Percentiles rank a stretch among this genome's conserved stretches.
These are phyloP conservation scores for Macrotrachela quadricornifera DNA, from an alignment of 1,140 invertebrate genomes.

Conservation along the genomic window DNA sequence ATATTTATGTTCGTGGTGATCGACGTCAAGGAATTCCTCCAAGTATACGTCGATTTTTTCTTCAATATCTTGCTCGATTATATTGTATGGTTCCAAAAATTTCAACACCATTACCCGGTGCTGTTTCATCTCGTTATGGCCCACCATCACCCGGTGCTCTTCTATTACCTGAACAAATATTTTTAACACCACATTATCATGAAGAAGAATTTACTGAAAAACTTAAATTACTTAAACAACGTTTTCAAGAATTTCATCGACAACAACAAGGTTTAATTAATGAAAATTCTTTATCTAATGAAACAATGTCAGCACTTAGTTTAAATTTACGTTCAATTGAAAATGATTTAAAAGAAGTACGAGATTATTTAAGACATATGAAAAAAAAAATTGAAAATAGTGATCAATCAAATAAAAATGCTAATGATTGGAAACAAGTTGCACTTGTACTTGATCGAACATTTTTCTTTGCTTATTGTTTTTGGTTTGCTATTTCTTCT, in stretches of 20 bases:
- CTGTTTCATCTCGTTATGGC: no score
- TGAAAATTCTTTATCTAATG: no score
- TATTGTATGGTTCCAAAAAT: constrained; percentile 1
- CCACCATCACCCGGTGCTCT: no score
- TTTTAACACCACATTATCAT: no score
- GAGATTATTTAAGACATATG: constrained; percentile 7
- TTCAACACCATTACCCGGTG: no score
- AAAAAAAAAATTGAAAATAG: constrained; percentile 4
- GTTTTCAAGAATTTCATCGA: constrained; percentile 1
- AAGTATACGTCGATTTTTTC: not conserved
- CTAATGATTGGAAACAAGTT: constrained; percentile 22
- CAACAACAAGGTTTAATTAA: not conserved
- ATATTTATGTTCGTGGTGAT: constrained; percentile 25
- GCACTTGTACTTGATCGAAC: constrained; percentile 24
- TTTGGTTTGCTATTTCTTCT: constrained; percentile 23
- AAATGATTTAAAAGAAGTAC: constrained; percentile 9
- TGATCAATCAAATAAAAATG: constrained; percentile 12
- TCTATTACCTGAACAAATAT: no score
- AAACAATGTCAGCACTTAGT: not conserved
- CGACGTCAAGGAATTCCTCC: not conserved
- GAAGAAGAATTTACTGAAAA: not conserved
- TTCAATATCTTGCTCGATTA: constrained; percentile 1
- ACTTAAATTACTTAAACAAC: constrained; percentile 6
- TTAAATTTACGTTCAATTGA: not conserved
- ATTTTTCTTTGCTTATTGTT: constrained; percentile 25